phyloP scores from a whole-genome alignment of 2,113 vertebrate species.

The Tenrec ecaudatus region DNA sequence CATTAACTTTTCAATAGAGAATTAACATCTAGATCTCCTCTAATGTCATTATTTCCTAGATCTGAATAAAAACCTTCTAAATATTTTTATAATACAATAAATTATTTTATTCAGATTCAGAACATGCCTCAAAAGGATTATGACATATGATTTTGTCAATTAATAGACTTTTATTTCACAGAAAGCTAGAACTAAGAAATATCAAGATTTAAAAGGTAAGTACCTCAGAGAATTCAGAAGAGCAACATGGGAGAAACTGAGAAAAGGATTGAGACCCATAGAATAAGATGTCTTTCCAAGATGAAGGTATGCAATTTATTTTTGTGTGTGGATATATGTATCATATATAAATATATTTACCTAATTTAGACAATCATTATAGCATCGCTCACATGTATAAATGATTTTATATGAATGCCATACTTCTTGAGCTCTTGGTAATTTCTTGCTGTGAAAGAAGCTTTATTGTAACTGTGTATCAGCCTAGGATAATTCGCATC shows the following conservation, averaged over 20 bases:
- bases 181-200: constrained; percentile 49
- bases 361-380: background rate
- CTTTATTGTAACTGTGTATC: constrained; percentile 4
- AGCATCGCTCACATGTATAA: background rate
- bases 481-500: background rate
- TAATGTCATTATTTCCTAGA: background rate
- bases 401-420: background rate
- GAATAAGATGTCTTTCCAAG: constrained; percentile 74
- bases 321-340: background rate
- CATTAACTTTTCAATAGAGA: constrained; percentile 33
- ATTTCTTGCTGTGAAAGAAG: constrained; percentile 44
- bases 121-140: constrained; percentile 36
- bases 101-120: constrained; percentile 2
- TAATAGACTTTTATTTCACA: constrained; percentile 56
- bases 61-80: constrained; percentile 24
- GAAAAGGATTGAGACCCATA: constrained; percentile 56
- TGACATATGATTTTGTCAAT: background rate
- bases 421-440: background rate
- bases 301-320: constrained; percentile 75
- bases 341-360: background rate
- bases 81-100: constrained; percentile 53
- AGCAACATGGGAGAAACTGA: constrained; percentile 75
- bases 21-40: constrained; percentile 37
- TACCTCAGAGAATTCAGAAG: constrained; percentile 55
- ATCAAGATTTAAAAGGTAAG: constrained; percentile 66